Conservation (phyloP, 2,888 invertebrate species). For the Axea sp. region DNA sequence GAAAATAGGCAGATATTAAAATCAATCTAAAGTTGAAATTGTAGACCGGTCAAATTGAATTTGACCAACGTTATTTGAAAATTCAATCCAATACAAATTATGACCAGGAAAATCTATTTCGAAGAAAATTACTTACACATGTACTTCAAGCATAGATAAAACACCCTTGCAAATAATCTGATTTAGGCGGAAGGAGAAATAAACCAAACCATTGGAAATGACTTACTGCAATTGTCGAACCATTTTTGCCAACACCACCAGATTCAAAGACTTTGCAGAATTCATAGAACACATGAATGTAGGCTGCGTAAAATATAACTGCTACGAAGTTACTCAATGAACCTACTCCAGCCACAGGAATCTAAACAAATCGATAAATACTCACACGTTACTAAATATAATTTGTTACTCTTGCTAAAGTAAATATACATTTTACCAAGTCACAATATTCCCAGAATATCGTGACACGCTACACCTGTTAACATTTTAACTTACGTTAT, state of each 20-base stretch:
- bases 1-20: too few relatives aligned
- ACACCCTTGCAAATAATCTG: conserved; percentile 13
- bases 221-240: conserved; percentile 97
- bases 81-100: too few relatives aligned
- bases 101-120: too few relatives aligned
- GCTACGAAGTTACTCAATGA: conserved; percentile 77
- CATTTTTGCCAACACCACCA: conserved; percentile 97
- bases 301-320: conserved; percentile 82
- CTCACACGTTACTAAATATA: conserved; percentile 67
- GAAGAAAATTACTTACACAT: conserved; percentile 13
- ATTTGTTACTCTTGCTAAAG: background rate
- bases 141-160: conserved; percentile 19
- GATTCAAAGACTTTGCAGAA: conserved; percentile 87
- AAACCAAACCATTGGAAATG: conserved; percentile 28
- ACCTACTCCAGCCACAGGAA: conserved; percentile 72
- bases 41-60: too few relatives aligned
- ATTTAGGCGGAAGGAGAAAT: conserved; percentile 21
- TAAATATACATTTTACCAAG: conserved; percentile 6
- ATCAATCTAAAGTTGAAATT: too few relatives aligned
- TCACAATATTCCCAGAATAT: conserved; percentile 32
- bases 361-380: conserved; percentile 75
- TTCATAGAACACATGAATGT: conserved; percentile 83
- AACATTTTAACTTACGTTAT: conserved; percentile 16
- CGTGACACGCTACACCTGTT: conserved; percentile 56
- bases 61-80: too few relatives aligned